phyloP scores from a whole-genome alignment of 2,888 invertebrate species.

The Horisme vitalbata region DNA sequence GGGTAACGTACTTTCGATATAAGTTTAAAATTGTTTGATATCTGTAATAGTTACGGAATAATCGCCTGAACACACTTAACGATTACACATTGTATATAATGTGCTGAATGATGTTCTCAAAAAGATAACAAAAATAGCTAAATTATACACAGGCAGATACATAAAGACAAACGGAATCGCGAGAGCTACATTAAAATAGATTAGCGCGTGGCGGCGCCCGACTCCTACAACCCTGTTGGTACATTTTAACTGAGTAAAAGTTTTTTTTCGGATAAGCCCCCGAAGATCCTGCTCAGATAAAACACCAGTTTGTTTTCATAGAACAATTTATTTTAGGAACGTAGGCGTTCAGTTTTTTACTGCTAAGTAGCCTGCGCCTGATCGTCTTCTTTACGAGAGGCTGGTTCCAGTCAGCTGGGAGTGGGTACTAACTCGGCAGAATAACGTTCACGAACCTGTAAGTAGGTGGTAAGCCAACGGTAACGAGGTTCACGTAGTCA shows the following conservation, averaged over 20 bases:
- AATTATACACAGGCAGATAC: too few species aligned
- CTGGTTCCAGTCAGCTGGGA: too few species aligned
- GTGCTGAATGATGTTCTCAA: too few species aligned
- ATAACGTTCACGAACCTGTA: too few species aligned
- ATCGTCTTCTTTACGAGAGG: not conserved
- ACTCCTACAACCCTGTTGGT: conserved; percentile 24
- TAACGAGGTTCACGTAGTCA: too few species aligned
- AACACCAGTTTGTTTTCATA: conserved; percentile 32
- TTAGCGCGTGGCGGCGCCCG: conserved; percentile 11
- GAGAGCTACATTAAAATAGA: conserved; percentile 9
- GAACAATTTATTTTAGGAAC: conserved; percentile 22
- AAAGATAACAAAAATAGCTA: not conserved
- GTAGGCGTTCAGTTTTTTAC: conserved; percentile 13
- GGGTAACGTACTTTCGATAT: too few species aligned
- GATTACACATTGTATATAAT: too few species aligned
- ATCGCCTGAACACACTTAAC: too few species aligned
- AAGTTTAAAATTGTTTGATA: too few species aligned
- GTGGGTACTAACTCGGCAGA: too few species aligned
- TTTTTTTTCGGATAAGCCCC: conserved; percentile 27
- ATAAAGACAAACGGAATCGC: not conserved
- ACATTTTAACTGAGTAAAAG: conserved; percentile 35
- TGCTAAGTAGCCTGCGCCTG: conserved; percentile 1
- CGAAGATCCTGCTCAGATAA: conserved; percentile 27
- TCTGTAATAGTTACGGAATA: too few species aligned
- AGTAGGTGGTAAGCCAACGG: too few species aligned